A percentile compares a stretch with the other conserved stretches of the same genome.
phyloP scores from a whole-genome alignment of 2,113 vertebrate genomes.

The Sebastes schlegelii region DNA sequence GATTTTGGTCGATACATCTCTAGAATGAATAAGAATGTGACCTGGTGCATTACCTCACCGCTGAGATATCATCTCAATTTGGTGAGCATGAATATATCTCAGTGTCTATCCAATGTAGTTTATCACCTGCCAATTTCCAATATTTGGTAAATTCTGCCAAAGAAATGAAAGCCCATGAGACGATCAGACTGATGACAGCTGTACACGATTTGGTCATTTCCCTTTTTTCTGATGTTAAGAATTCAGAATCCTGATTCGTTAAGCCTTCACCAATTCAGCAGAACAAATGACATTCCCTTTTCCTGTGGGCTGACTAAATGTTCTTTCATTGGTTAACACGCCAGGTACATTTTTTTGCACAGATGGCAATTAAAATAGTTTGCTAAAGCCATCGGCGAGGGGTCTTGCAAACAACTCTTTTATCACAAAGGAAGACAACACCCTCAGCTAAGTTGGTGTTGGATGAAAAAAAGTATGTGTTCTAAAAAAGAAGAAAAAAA shows the following conservation, averaged over 20 bases:
- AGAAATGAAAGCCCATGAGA: background rate
- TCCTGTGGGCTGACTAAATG: constrained; percentile 37
- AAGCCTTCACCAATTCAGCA: constrained; percentile 23
- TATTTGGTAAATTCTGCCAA: background rate
- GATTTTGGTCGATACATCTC: background rate
- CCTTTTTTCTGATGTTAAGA: background rate
- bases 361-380: constrained; percentile 78
- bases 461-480: constrained; percentile 43
- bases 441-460: constrained; percentile 38
- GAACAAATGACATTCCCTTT: constrained; percentile 26
- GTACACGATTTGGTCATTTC: background rate
- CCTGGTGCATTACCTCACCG: background rate
- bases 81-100: background rate
- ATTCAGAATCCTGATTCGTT: constrained; percentile 18
- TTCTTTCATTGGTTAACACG: constrained; percentile 40
- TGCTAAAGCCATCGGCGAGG: constrained; percentile 35
- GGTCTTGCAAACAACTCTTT: constrained; percentile 65
- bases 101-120: background rate
- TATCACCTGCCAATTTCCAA: background rate
- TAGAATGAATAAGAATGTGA: background rate
- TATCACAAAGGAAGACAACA: constrained; percentile 68
- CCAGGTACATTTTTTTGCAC: constrained; percentile 64
- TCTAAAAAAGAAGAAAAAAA: constrained; percentile 28
- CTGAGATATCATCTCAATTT: constrained; percentile 2
- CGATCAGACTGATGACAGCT: background rate